Conservation (phyloP, 1,140 invertebrate species). For the Pissodes strobi region DNA sequence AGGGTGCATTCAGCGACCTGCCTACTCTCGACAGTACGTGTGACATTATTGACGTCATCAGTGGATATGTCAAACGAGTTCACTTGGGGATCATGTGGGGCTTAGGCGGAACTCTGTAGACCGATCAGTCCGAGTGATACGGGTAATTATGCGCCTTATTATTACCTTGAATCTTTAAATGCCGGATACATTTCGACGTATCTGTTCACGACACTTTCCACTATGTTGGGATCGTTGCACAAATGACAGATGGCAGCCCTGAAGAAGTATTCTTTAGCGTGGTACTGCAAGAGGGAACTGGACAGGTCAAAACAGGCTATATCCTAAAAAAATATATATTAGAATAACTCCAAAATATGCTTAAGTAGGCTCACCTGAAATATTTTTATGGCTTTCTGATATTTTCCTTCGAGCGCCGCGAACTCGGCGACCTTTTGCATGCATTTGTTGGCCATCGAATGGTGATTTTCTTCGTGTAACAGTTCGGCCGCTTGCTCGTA, state of each 20-base stretch:
- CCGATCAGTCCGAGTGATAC: background rate
- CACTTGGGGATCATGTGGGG: no score
- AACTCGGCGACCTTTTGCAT: slow-evolving; percentile 96
- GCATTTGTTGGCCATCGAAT: slow-evolving; percentile 94
- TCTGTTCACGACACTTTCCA: slow-evolving; percentile 87
- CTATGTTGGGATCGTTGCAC: slow-evolving; percentile 93
- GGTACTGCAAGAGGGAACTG: slow-evolving; percentile 93
- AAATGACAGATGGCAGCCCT: slow-evolving; percentile 90
- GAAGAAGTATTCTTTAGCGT: slow-evolving; percentile 98
- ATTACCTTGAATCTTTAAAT: slow-evolving; percentile 79
- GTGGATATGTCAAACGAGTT: no score
- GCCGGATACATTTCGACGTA: slow-evolving; percentile 93
- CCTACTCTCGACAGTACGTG: no score
- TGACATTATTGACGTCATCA: no score
- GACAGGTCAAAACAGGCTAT: slow-evolving; percentile 90
- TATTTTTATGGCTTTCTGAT: slow-evolving; percentile 62
- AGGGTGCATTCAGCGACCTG: no score
- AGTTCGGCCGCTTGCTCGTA: slow-evolving; percentile 97
- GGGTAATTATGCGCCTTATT: slow-evolving; percentile 71
- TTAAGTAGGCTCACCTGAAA: slow-evolving; percentile 25
- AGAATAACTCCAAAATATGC: no score
- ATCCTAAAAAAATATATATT: slow-evolving; percentile 90
- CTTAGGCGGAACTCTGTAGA: no score
- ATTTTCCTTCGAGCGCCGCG: slow-evolving; percentile 93
- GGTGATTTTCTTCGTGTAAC: slow-evolving; percentile 85